phyloP scores from a whole-genome alignment of 2,113 vertebrate species.

The Anseranas semipalmata region DNA sequence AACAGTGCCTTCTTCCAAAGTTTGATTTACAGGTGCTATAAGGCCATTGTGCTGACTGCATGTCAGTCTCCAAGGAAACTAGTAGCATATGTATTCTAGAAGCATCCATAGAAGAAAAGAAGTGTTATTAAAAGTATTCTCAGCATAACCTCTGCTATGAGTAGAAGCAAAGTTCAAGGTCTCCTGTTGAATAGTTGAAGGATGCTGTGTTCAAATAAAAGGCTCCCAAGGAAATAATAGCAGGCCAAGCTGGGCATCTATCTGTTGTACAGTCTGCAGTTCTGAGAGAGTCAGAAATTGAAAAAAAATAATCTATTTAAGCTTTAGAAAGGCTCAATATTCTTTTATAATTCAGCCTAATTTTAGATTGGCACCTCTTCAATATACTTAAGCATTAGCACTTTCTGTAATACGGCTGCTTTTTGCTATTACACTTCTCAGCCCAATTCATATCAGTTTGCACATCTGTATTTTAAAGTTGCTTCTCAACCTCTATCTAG shows the following conservation, averaged over 20 bases:
- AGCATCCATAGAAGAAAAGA: slow-evolving; percentile 51
- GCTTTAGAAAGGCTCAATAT: neutral
- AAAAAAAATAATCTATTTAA: slow-evolving; percentile 6
- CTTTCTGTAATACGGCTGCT: neutral
- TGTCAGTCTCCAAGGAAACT: slow-evolving; percentile 72
- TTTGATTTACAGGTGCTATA: slow-evolving; percentile 40
- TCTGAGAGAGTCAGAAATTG: neutral
- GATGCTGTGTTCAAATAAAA: slow-evolving; percentile 64
- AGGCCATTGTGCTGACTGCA: slow-evolving; percentile 37
- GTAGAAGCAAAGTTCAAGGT: slow-evolving; percentile 61
- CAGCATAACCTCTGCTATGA: slow-evolving; percentile 43
- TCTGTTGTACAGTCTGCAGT: neutral
- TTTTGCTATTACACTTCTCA: neutral
- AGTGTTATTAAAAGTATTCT: slow-evolving; percentile 47
- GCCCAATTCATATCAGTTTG: neutral
- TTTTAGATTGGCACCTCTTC: neutral
- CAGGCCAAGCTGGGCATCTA: slow-evolving; percentile 33
- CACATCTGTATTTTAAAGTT: neutral
- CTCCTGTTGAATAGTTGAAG: slow-evolving; percentile 48
- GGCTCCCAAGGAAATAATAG: slow-evolving; percentile 41
- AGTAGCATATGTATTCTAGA: slow-evolving; percentile 53
- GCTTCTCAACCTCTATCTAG: neutral
- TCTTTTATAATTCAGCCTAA: neutral
- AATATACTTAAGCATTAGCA: neutral
- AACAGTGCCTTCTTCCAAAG: slow-evolving; percentile 8